A percentile compares a stretch with the other conserved stretches of the same genome.
These are phyloP conservation scores for Andrena chrysosceles DNA, from an alignment of 2,888 invertebrate genomes.

Conservation along the genomic window DNA sequence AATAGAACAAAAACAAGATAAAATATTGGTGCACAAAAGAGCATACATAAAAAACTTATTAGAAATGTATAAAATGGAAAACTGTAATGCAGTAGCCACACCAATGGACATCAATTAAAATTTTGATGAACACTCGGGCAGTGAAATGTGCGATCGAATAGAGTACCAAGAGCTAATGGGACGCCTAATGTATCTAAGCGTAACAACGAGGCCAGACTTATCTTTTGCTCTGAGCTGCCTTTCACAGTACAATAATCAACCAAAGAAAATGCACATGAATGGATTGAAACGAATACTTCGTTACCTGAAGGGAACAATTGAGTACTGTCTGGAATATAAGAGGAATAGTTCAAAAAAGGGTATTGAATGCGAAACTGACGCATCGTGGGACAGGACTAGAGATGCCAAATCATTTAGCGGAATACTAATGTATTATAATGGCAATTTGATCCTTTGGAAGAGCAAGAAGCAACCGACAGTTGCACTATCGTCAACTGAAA, in stretches of 20 bases:
- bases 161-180: constrained; percentile 12
- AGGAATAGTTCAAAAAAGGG: neutral
- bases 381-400: constrained; percentile 11
- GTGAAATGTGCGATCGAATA: neutral
- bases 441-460: constrained; percentile 22
- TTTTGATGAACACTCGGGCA: neutral
- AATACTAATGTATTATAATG: neutral
- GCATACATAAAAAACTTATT: constrained; percentile 15
- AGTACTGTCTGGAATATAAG: neutral
- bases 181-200: constrained; percentile 23
- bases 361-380: constrained; percentile 7
- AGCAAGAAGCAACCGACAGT: constrained; percentile 22
- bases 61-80: constrained; percentile 21
- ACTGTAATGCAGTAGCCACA: constrained; percentile 6
- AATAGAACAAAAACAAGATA: constrained; percentile 10
- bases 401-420: constrained; percentile 21
- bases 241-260: constrained; percentile 20
- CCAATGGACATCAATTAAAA: constrained; percentile 24
- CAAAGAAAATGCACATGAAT: neutral
- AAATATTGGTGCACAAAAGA: neutral
- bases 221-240: constrained; percentile 21
- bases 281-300: neutral
- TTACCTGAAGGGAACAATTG: neutral
- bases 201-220: constrained; percentile 21
- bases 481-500: constrained; percentile 14